Evolutionary conservation across 2,113 vertebrate species (phyloP).

Genomic region (Syngnathus scovelli): DNA sequence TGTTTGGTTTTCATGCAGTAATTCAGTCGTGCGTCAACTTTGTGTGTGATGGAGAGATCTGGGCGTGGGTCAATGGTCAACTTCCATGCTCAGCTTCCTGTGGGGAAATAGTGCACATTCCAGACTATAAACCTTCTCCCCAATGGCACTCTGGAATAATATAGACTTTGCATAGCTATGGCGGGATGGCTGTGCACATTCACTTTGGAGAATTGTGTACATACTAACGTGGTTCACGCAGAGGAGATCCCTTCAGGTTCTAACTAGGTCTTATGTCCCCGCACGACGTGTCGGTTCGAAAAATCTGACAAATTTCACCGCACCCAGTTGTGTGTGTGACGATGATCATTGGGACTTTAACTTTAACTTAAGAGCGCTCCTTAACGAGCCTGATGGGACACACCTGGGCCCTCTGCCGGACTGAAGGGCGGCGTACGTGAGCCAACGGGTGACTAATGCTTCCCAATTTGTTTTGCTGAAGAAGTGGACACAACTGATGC

Average conservation of each 20-base stretch:
- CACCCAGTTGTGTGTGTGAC: no score
- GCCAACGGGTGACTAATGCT: no score
- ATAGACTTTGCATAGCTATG: constrained; percentile 35
- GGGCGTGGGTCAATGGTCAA: constrained; percentile 54
- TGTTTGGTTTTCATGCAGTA: neutral
- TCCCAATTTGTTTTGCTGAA: no score
- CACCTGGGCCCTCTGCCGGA: no score
- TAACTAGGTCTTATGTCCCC: neutral
- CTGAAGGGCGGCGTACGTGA: no score
- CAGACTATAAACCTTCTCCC: constrained; percentile 58
- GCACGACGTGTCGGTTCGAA: neutral
- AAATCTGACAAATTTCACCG: no score
- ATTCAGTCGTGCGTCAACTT: constrained; percentile 1
- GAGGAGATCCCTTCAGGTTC: neutral
- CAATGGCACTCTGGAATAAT: constrained; percentile 55
- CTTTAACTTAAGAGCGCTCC: no score
- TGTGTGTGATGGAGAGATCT: constrained; percentile 44
- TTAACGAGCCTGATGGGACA: no score
- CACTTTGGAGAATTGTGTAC: constrained; percentile 22
- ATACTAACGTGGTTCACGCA: constrained; percentile 11
- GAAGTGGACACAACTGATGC: no score
- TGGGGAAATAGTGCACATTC: constrained; percentile 68
- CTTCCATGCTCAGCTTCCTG: constrained; percentile 60
- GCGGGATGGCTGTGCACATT: constrained; percentile 30
- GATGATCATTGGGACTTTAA: no score